Percentiles rank a stretch among this genome's conserved stretches.
phyloP scores from a whole-genome alignment of 2,888 invertebrate genomes.

The Frankliniella intonsa region DNA sequence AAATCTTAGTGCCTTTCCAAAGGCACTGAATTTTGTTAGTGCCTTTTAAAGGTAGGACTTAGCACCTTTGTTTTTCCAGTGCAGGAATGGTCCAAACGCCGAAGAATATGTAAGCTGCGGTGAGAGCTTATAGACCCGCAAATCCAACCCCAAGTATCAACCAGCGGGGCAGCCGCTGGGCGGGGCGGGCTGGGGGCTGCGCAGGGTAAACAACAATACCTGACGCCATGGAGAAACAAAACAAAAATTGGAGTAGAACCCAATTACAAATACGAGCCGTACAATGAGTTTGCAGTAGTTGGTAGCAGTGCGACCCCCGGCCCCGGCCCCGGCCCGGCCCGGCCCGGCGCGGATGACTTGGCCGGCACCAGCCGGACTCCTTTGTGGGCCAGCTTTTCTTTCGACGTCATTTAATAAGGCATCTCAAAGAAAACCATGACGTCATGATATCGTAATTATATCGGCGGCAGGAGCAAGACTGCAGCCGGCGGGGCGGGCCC shows the following conservation, averaged over 20 bases:
- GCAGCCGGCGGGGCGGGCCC: neutral
- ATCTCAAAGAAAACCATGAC: constrained; percentile 11
- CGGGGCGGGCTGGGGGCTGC: neutral
- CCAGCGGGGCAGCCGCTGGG: neutral
- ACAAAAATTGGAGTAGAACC: neutral
- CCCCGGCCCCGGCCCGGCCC: neutral
- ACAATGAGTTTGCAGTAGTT: constrained; percentile 20
- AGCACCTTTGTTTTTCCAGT: no score
- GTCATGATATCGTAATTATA: constrained; percentile 27
- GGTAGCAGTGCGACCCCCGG: neutral
- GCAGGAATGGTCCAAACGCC: no score
- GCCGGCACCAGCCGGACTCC: neutral
- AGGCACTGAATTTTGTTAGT: no score
- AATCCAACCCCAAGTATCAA: neutral
- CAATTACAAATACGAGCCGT: constrained; percentile 14
- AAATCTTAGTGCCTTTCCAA: no score
- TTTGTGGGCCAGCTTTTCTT: neutral
- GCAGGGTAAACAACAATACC: constrained; percentile 3
- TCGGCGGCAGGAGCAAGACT: neutral
- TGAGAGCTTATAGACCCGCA: no score
- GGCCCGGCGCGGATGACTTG: neutral
- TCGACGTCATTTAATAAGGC: constrained; percentile 24
- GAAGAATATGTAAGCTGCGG: no score
- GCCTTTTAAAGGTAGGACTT: no score
- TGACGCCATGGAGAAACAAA: neutral